Evolutionary conservation across 1,140 invertebrate species (phyloP).

Genomic region (Asobara japonica): DNA sequence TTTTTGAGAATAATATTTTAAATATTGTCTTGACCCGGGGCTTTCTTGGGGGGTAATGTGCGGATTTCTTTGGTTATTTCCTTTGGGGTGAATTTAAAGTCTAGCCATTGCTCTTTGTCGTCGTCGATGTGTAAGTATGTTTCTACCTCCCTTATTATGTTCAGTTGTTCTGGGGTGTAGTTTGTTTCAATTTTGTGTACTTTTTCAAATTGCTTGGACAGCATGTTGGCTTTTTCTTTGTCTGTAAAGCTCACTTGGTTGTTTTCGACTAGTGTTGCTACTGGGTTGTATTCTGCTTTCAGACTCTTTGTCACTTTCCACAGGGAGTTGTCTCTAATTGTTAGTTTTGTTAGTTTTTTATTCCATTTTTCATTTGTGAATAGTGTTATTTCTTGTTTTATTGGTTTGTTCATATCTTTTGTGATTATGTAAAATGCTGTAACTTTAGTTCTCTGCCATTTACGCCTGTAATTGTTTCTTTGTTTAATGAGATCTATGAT

Average conservation of each 20-base stretch:
- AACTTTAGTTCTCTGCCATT: constrained; percentile 23
- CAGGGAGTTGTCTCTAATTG: constrained; percentile 31
- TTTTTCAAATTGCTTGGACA: constrained; percentile 28
- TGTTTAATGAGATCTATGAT: constrained; percentile 31
- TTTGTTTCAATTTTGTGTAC: constrained; percentile 20
- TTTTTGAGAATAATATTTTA: constrained; percentile 51
- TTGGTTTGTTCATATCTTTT: constrained; percentile 26
- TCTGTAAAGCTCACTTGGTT: constrained; percentile 3
- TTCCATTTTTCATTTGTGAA: constrained; percentile 32
- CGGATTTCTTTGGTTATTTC: constrained; percentile 36
- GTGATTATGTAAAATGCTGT: not conserved
- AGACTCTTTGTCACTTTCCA: constrained; percentile 38
- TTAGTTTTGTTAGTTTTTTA: constrained; percentile 33
- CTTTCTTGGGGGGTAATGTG: constrained; percentile 43
- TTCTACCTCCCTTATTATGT: not conserved
- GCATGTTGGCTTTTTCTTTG: constrained; percentile 29
- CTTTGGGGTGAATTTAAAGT: not conserved
- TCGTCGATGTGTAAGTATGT: not conserved
- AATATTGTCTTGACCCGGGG: constrained; percentile 50
- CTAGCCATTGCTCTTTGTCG: not conserved
- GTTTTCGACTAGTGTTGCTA: constrained; percentile 18
- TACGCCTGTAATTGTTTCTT: constrained; percentile 32
- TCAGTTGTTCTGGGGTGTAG: constrained; percentile 19
- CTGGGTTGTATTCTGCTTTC: constrained; percentile 25
- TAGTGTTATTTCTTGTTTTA: constrained; percentile 31